These are phyloP conservation scores for Cataglyphis livida DNA, from an alignment of 2,888 invertebrate species.

Conservation along the genomic window DNA sequence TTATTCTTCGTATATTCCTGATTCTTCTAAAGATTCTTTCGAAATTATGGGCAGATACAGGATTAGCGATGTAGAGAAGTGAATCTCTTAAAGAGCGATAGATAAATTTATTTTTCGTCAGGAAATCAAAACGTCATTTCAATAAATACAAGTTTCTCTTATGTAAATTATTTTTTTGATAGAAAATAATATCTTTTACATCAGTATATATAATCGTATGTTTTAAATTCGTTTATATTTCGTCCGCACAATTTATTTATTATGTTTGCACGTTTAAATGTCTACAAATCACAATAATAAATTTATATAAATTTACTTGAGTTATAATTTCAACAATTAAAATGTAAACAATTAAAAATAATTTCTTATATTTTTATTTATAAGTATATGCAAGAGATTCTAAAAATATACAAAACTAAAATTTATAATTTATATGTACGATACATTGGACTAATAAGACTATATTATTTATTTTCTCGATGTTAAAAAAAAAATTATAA, in stretches of 20 bases:
- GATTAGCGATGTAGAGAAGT: constrained; percentile 8
- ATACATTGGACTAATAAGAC: not conserved
- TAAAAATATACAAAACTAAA: not conserved
- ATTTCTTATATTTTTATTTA: not conserved
- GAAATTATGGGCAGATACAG: not conserved
- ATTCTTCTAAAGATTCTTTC: not conserved
- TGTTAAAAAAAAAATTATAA: not conserved
- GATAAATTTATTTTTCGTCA: not conserved
- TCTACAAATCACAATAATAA: not conserved
- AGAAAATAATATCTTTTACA: not conserved
- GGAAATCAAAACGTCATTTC: not conserved
- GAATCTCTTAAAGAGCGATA: not conserved
- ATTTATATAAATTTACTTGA: not conserved
- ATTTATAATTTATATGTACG: not conserved
- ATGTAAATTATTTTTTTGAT: not conserved
- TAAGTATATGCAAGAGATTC: not conserved
- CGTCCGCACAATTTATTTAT: not conserved
- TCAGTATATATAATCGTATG: not conserved
- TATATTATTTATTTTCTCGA: not conserved
- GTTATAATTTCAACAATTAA: not conserved
- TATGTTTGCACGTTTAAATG: not conserved
- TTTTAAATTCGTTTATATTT: not conserved
- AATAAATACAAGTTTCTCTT: constrained; percentile 11
- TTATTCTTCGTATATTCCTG: not conserved
- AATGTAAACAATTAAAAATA: not conserved